Conservation (phyloP, 2,797 vertebrate genomes). For the Anguilla obscura region DNA sequence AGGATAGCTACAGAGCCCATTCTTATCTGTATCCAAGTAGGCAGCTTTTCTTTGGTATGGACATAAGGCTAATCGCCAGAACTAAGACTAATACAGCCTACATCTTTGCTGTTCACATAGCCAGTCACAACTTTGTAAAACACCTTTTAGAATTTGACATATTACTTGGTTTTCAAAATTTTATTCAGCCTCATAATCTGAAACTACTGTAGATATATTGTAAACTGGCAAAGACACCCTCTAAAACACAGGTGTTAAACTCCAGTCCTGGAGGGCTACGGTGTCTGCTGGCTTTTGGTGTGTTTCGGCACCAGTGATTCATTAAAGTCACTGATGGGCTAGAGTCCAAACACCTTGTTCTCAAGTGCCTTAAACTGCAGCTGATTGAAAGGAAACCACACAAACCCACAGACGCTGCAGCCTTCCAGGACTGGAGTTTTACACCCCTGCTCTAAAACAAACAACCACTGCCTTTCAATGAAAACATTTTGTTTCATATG, state of each 20-base stretch:
- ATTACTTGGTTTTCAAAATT: not conserved
- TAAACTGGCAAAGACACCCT: conserved; percentile 3
- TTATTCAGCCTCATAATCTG: conserved; percentile 7
- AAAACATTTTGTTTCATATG: conserved; percentile 6
- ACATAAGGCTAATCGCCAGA: conserved; percentile 66
- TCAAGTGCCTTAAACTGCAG: not conserved
- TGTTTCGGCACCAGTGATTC: not conserved
- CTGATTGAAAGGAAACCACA: no score
- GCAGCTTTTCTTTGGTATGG: conserved; percentile 72
- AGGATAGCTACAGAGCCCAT: conserved; percentile 20
- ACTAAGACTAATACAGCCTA: conserved; percentile 2
- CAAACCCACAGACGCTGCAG: not conserved
- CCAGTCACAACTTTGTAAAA: conserved; percentile 15
- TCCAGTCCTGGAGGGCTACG: not conserved
- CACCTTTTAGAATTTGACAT: conserved; percentile 19
- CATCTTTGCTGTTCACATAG: conserved; percentile 16
- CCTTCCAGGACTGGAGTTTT: no score
- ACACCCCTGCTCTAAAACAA: not conserved
- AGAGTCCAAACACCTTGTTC: not conserved
- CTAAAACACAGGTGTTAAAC: not conserved
- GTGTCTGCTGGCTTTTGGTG: not conserved
- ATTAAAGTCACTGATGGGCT: not conserved
- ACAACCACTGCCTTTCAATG: not conserved
- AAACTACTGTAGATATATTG: not conserved
- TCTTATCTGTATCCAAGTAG: conserved; percentile 45